Evolutionary conservation across 2,888 invertebrate species (phyloP).

Genomic region (Merodon equestris): DNA sequence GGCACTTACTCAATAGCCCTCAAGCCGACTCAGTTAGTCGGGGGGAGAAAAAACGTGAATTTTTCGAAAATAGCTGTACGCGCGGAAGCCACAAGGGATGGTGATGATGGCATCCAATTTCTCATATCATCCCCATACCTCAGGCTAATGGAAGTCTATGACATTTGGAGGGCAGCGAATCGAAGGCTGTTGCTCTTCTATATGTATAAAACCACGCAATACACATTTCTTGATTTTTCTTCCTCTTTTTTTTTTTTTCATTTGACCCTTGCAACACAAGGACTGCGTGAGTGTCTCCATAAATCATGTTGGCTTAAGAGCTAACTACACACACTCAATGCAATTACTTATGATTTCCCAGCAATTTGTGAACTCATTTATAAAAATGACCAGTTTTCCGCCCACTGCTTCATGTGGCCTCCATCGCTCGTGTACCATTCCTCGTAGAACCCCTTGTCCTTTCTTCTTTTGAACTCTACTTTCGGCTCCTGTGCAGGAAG

Average conservation of each 20-base stretch:
- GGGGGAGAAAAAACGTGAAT: conserved; percentile 19
- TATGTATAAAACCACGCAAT: conserved; percentile 14
- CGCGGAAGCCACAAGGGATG: conserved; percentile 41
- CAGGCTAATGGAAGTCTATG: conserved; percentile 56
- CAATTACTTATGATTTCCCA: conserved; percentile 70
- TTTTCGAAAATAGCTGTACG: conserved; percentile 23
- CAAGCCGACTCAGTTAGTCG: too few species aligned
- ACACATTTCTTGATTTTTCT: neutral
- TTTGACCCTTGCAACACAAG: conserved; percentile 63
- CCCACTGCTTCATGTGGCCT: conserved; percentile 31
- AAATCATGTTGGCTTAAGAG: conserved; percentile 68
- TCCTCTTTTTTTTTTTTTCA: conserved; percentile 6
- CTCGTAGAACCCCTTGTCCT: neutral
- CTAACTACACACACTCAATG: conserved; percentile 68
- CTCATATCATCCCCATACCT: conserved; percentile 27
- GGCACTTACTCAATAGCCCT: too few species aligned
- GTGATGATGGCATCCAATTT: conserved; percentile 62
- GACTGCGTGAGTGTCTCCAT: conserved; percentile 67
- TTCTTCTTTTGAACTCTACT: conserved; percentile 5
- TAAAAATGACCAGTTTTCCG: conserved; percentile 68
- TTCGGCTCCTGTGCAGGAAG: conserved; percentile 37
- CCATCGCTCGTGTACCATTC: conserved; percentile 28
- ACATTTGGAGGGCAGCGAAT: conserved; percentile 20
- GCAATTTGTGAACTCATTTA: conserved; percentile 70
- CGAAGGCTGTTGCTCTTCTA: conserved; percentile 63